Conservation (phyloP, 2,888 invertebrate species). For the Epirrita christyi region DNA sequence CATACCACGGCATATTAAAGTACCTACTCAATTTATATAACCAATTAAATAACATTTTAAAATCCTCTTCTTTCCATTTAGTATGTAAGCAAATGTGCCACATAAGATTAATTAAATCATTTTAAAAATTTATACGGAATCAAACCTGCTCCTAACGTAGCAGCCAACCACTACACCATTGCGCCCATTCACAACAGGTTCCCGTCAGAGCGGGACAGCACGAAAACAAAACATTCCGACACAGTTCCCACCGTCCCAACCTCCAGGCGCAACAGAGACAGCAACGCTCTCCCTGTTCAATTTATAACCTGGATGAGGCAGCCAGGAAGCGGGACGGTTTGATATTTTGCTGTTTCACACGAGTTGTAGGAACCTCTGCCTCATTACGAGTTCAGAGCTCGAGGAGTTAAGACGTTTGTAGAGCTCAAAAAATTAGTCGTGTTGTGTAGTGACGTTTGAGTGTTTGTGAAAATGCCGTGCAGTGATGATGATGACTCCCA, state of each 20-base stretch:
- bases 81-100: too few relatives aligned
- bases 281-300: constrained; percentile 44
- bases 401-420: constrained; percentile 49
- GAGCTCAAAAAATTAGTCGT: neutral
- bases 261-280: constrained; percentile 53
- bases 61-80: too few relatives aligned
- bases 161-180: constrained; percentile 49
- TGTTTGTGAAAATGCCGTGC: constrained; percentile 77
- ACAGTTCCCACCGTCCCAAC: constrained; percentile 73
- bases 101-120: too few relatives aligned
- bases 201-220: constrained; percentile 70
- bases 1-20: too few relatives aligned
- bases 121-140: too few relatives aligned
- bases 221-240: constrained; percentile 83
- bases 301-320: constrained; percentile 46
- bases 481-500: constrained; percentile 86
- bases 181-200: constrained; percentile 70
- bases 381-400: constrained; percentile 54
- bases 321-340: constrained; percentile 72
- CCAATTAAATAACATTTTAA: neutral
- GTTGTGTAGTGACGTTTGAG: constrained; percentile 38
- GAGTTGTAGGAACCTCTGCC: constrained; percentile 29
- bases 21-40: neutral
- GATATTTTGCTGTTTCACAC: constrained; percentile 63
- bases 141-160: constrained; percentile 51